A percentile compares a stretch with the other conserved stretches of the same genome.
phyloP scores from a whole-genome alignment of 1,140 invertebrate genomes.

The Diabrotica virgifera region DNA sequence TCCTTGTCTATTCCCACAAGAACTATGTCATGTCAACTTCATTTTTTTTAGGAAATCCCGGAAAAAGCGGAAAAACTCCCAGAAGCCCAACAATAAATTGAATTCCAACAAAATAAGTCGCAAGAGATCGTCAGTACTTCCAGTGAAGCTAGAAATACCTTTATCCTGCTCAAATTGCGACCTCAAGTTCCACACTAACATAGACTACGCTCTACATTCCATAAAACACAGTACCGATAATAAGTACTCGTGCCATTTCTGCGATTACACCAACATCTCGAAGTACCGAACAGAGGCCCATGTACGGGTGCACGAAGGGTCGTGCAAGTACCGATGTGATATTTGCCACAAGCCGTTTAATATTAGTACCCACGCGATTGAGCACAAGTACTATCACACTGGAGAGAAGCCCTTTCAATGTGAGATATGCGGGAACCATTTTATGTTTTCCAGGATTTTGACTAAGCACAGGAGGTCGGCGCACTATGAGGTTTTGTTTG shows the following conservation, averaged over 20 bases:
- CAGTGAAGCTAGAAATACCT: constrained; percentile 53
- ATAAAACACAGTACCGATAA: constrained; percentile 41
- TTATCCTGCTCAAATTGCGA: constrained; percentile 61
- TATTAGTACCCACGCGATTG: constrained; percentile 48
- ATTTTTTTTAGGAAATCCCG: background rate
- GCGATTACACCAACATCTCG: constrained; percentile 47
- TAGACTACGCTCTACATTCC: constrained; percentile 30
- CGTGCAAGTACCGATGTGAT: constrained; percentile 51
- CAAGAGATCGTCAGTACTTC: constrained; percentile 39
- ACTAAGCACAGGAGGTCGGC: constrained; percentile 44
- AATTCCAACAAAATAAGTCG: too few species aligned
- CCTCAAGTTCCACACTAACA: constrained; percentile 53
- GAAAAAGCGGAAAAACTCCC: constrained; percentile 24
- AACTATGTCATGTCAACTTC: too few species aligned
- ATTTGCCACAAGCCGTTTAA: constrained; percentile 52
- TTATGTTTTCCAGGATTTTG: constrained; percentile 46
- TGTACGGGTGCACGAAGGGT: constrained; percentile 44
- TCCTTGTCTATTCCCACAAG: too few species aligned
- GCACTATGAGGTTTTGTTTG: constrained; percentile 46
- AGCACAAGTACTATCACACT: constrained; percentile 52
- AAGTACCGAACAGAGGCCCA: constrained; percentile 47
- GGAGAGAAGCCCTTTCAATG: constrained; percentile 62
- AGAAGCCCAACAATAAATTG: constrained; percentile 50
- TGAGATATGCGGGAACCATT: constrained; percentile 57
- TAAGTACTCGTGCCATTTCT: constrained; percentile 45